Percentiles rank a stretch among this genome's conserved stretches.
phyloP scores from a whole-genome alignment of 2,113 vertebrate genomes.

The Rhagologus leucostigma region DNA sequence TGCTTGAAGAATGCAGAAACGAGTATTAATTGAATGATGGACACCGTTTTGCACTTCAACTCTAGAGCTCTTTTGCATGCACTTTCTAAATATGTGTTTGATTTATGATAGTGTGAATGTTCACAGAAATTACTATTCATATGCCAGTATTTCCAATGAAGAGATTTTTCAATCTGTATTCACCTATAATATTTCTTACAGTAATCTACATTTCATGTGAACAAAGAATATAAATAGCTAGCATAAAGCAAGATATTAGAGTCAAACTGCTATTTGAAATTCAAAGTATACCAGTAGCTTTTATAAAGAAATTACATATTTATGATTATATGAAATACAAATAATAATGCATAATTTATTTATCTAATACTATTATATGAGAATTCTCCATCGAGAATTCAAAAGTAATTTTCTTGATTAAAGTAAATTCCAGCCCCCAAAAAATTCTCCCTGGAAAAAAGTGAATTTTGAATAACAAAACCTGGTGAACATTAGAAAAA shows the following conservation, averaged over 20 bases:
- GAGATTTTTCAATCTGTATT: neutral
- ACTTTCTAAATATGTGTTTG: neutral
- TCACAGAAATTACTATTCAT: neutral
- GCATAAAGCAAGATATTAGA: neutral
- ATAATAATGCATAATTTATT: conserved; percentile 15
- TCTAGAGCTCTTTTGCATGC: neutral
- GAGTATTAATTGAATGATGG: neutral
- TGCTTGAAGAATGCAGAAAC: neutral
- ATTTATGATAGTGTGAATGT: neutral
- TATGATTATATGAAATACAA: conserved; percentile 18
- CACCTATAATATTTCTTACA: neutral
- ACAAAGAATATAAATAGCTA: neutral
- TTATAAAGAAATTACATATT: neutral
- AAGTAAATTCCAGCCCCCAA: neutral
- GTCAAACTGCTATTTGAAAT: conserved; percentile 6
- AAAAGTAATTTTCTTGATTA: neutral
- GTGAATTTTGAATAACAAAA: neutral
- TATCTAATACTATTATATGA: neutral
- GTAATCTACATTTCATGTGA: neutral
- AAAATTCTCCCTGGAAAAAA: neutral
- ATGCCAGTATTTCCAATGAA: neutral
- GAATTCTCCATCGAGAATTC: neutral
- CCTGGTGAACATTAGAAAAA: neutral
- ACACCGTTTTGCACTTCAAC: neutral
- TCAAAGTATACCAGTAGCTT: neutral